Evolutionary conservation across 2,888 invertebrate species (phyloP), one percentile per base, ranked within the genome.

Genomic region (Cylindroiulus punctatus): DNA sequence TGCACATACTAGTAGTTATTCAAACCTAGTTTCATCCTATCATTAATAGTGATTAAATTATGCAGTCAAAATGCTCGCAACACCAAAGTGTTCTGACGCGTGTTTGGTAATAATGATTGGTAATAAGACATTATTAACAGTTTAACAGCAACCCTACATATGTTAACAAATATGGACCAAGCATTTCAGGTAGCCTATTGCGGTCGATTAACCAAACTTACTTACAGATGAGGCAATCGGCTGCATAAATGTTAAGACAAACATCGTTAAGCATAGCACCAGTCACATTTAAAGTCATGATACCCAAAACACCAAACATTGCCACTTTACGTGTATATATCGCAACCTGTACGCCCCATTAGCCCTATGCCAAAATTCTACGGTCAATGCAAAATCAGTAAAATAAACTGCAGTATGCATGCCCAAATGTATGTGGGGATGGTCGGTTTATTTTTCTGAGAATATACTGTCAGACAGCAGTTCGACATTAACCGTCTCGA

Each of bases 201-300:
- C 26, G 3, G 76, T 2, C 17, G 12, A 5, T 76, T 30, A 76
- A 14, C 30, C 26, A 17, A 30, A 76, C 14, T 44, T 76, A 76
- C 76, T 30, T 76, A 76, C 76, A 4, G 65, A 26, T n/a, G 10
- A 65, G 19, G 26, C 22, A 65, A 8, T 65, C 76, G 30, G 76
- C 76, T 30, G 26, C 76, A 30, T 76, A 14, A 76, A 30, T 1
- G 14, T 76, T 30, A 76, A 76, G 26, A 30, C 30, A 30, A 30
- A 76, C 26, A 76, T 76, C 1, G 14, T 76, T 30, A 76, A 76
- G 76, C 76, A 30, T 30, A 30, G 76, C 76, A 76, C 65, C 76
- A 65, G n/a, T 10, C 10, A 17, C 76, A 30, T 52, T 52, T 52
- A n/a, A 52, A 52, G 10, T 52, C n/a, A n/a, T n/a, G n/a, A n/a